Conservation (phyloP, 1,140 invertebrate genomes). For the Aphaenogaster ashmeadi region DNA sequence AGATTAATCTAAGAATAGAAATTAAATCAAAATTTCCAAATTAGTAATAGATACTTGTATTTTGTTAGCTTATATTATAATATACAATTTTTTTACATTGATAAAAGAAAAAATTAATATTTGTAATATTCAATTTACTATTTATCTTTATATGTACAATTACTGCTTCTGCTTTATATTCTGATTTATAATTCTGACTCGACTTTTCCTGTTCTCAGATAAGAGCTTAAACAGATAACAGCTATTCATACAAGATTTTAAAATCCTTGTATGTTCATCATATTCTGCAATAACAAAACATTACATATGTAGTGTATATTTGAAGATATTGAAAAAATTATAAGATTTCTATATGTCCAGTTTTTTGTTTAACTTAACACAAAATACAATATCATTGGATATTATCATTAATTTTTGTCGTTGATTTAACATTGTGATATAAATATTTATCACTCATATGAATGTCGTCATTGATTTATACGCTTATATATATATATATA, state of each 20-base stretch:
- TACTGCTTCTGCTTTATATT: not conserved
- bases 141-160: constrained; percentile 8
- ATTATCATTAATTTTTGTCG: not conserved
- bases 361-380: not conserved
- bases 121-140: constrained; percentile 6
- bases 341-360: not conserved
- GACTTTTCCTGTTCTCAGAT: constrained; percentile 22
- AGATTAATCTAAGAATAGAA: constrained; percentile 26
- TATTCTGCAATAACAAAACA: constrained; percentile 8
- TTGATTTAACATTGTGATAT: not conserved
- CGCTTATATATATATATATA: no score
- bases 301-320: not conserved
- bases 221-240: constrained; percentile 29
- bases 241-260: not conserved
- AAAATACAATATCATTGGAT: not conserved
- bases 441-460: not conserved
- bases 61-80: not conserved
- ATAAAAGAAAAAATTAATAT: constrained; percentile 38
- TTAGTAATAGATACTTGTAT: not conserved
- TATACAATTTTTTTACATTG: no score
- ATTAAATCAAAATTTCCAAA: not conserved
- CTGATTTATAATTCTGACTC: constrained; percentile 24
- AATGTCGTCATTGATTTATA: not conserved
- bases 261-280: constrained; percentile 8
- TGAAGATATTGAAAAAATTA: not conserved